A percentile compares a stretch with the other conserved stretches of the same genome.
phyloP scores from a whole-genome alignment of 2,113 vertebrate genomes.

The Loxodonta africana region DNA sequence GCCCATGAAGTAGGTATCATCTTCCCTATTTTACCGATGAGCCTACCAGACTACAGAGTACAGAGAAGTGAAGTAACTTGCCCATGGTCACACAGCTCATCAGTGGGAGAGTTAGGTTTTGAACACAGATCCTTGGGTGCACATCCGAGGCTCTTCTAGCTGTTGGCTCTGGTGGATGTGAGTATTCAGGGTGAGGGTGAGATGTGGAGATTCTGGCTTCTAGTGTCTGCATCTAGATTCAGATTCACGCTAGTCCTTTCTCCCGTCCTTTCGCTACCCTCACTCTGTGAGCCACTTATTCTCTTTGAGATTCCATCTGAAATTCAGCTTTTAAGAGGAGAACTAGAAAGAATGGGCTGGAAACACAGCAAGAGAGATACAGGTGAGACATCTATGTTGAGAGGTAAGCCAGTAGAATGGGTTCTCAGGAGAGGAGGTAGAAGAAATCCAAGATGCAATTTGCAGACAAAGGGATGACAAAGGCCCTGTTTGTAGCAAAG shows the following conservation, averaged over 20 bases:
- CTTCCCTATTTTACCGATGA: not conserved
- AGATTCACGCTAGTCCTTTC: not conserved
- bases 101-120: not conserved
- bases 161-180: not conserved
- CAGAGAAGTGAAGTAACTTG: constrained; percentile 8
- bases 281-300: not conserved
- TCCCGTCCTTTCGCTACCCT: not conserved
- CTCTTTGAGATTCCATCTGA: not conserved
- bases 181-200: not conserved
- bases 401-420: not conserved
- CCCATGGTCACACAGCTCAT: not conserved
- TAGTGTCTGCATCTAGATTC: not conserved
- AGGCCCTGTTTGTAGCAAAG: not conserved
- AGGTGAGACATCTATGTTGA: not conserved
- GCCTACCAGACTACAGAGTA: not conserved
- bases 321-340: constrained; percentile 5
- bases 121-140: not conserved
- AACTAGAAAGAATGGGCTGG: not conserved
- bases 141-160: not conserved
- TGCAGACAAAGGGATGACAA: not conserved
- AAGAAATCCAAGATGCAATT: not conserved
- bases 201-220: not conserved
- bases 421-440: not conserved
- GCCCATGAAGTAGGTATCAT: not conserved
- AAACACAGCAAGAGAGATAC: not conserved